A percentile compares a stretch with the other conserved stretches of the same genome.
Conservation (phyloP, 1,140 invertebrate genomes). For the Samia ricini region DNA sequence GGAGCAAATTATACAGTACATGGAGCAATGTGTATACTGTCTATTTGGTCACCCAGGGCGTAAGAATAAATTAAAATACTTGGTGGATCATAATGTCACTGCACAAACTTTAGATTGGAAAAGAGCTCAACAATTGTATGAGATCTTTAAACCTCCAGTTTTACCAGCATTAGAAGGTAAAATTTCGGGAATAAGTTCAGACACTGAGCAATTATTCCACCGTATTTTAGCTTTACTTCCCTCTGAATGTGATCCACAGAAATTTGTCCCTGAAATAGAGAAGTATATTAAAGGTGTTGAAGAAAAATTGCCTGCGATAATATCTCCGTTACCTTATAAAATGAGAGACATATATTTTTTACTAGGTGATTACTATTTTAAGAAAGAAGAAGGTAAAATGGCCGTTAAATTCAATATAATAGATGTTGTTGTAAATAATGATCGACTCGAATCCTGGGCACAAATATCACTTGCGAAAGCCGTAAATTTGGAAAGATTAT, state of each 20-base stretch:
- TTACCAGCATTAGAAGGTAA: slow-evolving; percentile 92
- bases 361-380: slow-evolving; percentile 95
- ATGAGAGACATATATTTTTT: slow-evolving; percentile 91
- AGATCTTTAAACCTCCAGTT: slow-evolving; percentile 88
- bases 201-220: slow-evolving; percentile 88
- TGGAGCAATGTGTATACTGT: slow-evolving; percentile 94
- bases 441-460: slow-evolving; percentile 94
- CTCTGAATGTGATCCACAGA: slow-evolving; percentile 80
- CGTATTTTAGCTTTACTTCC: slow-evolving; percentile 87
- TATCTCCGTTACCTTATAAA: slow-evolving; percentile 72
- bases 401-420: slow-evolving; percentile 90
- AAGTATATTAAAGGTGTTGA: slow-evolving; percentile 82
- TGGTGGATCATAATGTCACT: slow-evolving; percentile 88
- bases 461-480: slow-evolving; percentile 90
- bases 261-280: slow-evolving; percentile 79
- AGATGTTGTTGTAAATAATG: slow-evolving; percentile 89
- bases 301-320: slow-evolving; percentile 76
- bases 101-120: slow-evolving; percentile 88
- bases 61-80: slow-evolving; percentile 84
- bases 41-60: slow-evolving; percentile 91
- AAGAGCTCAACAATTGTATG: slow-evolving; percentile 86
- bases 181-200: slow-evolving; percentile 84
- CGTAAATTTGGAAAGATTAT: slow-evolving; percentile 87
- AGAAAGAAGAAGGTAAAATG: slow-evolving; percentile 86
- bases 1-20: slow-evolving; percentile 83